Evolutionary conservation across 2,888 invertebrate genomes (phyloP).

Genomic region (Hydrotaea cyrtoneurina): DNA sequence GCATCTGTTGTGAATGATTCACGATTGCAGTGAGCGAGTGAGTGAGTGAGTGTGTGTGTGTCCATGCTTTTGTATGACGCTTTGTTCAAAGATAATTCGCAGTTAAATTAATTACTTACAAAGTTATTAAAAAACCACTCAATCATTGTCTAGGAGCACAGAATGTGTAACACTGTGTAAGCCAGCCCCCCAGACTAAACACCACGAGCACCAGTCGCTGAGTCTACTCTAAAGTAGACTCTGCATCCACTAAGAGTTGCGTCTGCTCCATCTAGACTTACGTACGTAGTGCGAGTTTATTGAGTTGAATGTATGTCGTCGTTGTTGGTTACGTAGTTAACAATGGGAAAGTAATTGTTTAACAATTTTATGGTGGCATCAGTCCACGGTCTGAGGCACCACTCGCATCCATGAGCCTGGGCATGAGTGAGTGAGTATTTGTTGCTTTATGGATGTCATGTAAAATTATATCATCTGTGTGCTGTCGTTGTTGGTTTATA

Average conservation of each 20-base stretch:
- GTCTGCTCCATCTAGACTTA: background rate
- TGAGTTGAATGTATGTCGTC: background rate
- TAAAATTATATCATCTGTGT: slow-evolving; percentile 64
- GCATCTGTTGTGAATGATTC: background rate
- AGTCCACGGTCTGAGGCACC: background rate
- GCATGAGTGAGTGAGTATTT: slow-evolving; percentile 34
- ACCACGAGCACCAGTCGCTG: background rate
- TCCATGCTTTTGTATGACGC: background rate
- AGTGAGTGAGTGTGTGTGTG: too few species aligned
- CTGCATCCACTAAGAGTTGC: background rate
- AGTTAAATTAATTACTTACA: slow-evolving; percentile 60
- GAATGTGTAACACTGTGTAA: background rate
- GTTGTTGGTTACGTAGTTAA: slow-evolving; percentile 6
- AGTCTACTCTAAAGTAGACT: background rate
- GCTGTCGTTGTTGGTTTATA: slow-evolving; percentile 34
- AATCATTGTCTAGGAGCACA: slow-evolving; percentile 51
- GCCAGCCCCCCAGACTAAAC: too few species aligned
- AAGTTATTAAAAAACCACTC: slow-evolving; percentile 60
- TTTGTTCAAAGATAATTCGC: slow-evolving; percentile 54
- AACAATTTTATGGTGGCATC: slow-evolving; percentile 38
- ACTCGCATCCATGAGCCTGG: too few species aligned
- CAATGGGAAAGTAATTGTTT: slow-evolving; percentile 46
- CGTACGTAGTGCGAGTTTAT: background rate
- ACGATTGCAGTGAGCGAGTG: background rate
- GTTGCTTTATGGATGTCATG: slow-evolving; percentile 62